Evolutionary conservation across 1,140 invertebrate genomes (phyloP), one percentile per base, ranked within the genome.

Genomic region (Philopotamus ludificatus): DNA sequence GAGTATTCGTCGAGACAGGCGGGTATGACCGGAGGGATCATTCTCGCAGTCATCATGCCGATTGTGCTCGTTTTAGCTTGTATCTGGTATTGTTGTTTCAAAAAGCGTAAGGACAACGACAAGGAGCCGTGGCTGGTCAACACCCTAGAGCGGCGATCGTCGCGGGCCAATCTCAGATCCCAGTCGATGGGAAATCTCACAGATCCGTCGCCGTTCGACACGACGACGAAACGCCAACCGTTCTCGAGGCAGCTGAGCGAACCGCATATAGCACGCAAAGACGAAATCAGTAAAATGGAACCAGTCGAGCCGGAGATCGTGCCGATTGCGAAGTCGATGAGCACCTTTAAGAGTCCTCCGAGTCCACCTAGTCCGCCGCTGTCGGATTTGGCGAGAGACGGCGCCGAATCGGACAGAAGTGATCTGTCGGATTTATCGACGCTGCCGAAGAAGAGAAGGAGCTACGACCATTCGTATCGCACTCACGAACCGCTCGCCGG

Each of bases 401-500:
- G 73, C 62, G 70, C 73, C 4, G 64, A 67, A n/a, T 9, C 44
- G 4, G 44, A n/a, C 16, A 45, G 16, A 45, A 9, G 44, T 45
- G 44, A 18, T 45, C 9, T 18, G 7, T n/a, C 16, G 4, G 44
- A 45, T 20, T 77, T 78, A 63, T 73, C 75, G 9, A 68, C 66
- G 3, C 45, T 72, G 10, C 71, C 80, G 18, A 87, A 85, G 77
- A 89, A 88, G 74, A 81, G 83, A 67, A 80, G 85, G 61, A 85
- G 77, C 70, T 93, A 92, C 74, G 90, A 93, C 73, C 87, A 85
- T 73, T 86, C 87, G 63, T 94, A 94, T 78, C 80, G 85, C 67
- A 94, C 91, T 9, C 82, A 92, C 73, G 91, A 94, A 81, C 91
- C 91, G 54, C 75, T 93, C 67, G 84, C 86, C 1, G 86, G 87